Base-by-base conservation (phyloP, 2,888 invertebrate species). In the Eudasyphora cyanicolor region DNA sequence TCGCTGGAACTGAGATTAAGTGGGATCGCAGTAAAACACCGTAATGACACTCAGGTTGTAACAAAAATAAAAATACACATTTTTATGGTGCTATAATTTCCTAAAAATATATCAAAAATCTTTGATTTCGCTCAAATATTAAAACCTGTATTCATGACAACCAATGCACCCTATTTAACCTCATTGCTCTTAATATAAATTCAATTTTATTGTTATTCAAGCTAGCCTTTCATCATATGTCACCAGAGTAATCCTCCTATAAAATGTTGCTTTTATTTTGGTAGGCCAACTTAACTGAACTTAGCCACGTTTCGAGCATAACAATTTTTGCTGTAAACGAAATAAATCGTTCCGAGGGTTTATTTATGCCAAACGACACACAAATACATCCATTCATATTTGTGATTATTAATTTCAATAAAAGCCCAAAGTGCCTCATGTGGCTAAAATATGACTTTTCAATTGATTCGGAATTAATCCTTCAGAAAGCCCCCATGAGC, bases 371-470 rank as follows among this genome's bases (percentile, higher is more conserved):
- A 62, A 29, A n/a, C 3, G 2, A 19, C 49, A 19, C 49, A 54
- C 19, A 54, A 21, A 54, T 24, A 54, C 54, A 54, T 24, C 7
- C 14, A 57, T 24, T 19, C 8, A 17, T 6, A 67, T 67, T 42
- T 67, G 67, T n/a, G 67, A 67, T 67, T 67, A 67, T 67, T 67
- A 67, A 67, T 67, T 67, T 67, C 24, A 67, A 67, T 67, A 67
- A 67, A 67, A 67, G 42, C 42, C 42, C 67, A 57, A 24, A 24
- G 24, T 2, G 27, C 57, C 57, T 27, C 57, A 57, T 57, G 57
- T 64, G 35, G 64, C n/a, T 12, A 42, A 35, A 42, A 42, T 67
- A 38, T 67, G 67, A 67, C 67, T 67, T 67, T 67, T 67, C 67
- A 67, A 67, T 67, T 67, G 67, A 67, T 67, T 38, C 42, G 2